Base-by-base conservation (phyloP, 2,888 invertebrate genomes). In the Synanthedon andrenaeformis region DNA sequence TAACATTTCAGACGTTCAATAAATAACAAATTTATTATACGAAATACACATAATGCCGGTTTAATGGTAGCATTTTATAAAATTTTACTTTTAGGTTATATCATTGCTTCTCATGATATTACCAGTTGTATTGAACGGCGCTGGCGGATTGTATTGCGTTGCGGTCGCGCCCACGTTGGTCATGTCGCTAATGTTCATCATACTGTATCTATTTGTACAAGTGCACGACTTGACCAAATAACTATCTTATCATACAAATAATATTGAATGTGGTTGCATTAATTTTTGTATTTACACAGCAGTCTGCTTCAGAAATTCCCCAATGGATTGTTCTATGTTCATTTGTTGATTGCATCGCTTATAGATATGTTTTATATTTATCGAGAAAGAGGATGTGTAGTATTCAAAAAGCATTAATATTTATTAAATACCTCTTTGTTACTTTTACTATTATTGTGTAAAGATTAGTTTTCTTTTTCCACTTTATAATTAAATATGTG, bases 171-270 rank as follows among this genome's bases (percentile, higher is more conserved):
- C 83, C 42, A 81, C 82, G 28, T 72, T 85, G 57, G 65, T 83
- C 56, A 61, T 84, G 62, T 82, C 85, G 3, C 52, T 82, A 55
- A 78, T 84, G 67, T 83, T 84, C 70, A 58, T 80, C 69, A 66
- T 84, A 58, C 69, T 85, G 53, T 84, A 85, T 65, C 69, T 85
- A 69, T 82, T 83, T 75, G 86, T 85, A 61, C 86, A 84, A 76
- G 82, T 81, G 53, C 82, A 84, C 57, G 74, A 76, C 59, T 59
- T 81, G 59, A 83, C 83, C 3, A 86, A 85, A 66, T 82, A 85
- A 64, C 62, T 85, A 81, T 57, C 60, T 85, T 54, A 19, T 64
- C 1, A 42, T 69, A 50, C 79, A 84, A 70, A 72, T 80, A 57
- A 35, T 55, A 10, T 54, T 79, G 4, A 77, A 67, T 56, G 1